phyloP scores from a whole-genome alignment of 2,888 invertebrate genomes.

The Coleophora flavipennella region DNA sequence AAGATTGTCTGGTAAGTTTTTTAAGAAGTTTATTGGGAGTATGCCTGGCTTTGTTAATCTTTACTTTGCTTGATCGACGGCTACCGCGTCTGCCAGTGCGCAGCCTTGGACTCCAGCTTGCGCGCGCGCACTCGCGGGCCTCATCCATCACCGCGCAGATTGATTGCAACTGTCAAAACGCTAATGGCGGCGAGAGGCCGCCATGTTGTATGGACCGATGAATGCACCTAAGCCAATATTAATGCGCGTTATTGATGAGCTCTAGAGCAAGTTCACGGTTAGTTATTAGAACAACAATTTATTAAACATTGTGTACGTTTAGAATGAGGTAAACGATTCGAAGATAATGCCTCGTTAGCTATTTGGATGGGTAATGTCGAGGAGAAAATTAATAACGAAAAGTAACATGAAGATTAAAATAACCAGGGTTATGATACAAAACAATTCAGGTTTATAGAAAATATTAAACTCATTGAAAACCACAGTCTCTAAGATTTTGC shows the following conservation, averaged over 20 bases:
- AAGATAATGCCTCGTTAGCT: constrained; percentile 33
- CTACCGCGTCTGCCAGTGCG: constrained; percentile 44
- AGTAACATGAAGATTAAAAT: no score
- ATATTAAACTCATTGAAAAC: no score
- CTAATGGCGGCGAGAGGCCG: constrained; percentile 63
- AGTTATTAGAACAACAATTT: constrained; percentile 55
- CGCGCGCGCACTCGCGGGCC: constrained; percentile 36
- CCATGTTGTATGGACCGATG: constrained; percentile 44
- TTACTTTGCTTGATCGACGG: constrained; percentile 9
- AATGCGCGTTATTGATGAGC: constrained; percentile 62
- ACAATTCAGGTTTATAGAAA: no score
- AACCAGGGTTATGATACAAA: no score
- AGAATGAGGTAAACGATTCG: constrained; percentile 37
- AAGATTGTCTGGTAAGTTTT: no score
- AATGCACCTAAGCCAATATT: constrained; percentile 61
- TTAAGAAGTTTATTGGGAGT: no score
- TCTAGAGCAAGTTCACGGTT: constrained; percentile 55
- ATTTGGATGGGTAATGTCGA: no score
- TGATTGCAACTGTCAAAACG: constrained; percentile 70
- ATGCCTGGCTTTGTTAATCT: no score
- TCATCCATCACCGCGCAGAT: constrained; percentile 65
- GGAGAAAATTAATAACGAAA: no score
- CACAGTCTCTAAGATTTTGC: no score
- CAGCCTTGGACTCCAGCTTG: constrained; percentile 17
- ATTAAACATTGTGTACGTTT: constrained; percentile 45